phyloP scores from a whole-genome alignment of 2,113 vertebrate genomes.

The Podiceps cristatus region DNA sequence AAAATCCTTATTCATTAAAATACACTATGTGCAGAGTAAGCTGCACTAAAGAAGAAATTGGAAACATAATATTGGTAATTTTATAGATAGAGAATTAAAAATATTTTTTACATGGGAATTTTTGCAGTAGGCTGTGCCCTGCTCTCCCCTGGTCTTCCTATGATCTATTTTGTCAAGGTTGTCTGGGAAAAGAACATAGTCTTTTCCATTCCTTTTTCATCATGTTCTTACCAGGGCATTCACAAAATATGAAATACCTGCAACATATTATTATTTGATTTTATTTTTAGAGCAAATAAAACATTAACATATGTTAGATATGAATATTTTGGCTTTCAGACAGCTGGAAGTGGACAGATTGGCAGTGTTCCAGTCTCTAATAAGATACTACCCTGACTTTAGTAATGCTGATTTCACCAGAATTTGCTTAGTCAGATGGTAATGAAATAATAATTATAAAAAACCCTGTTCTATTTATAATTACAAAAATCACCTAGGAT shows the following conservation, averaged over 20 bases:
- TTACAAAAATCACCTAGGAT: neutral
- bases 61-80: conserved; percentile 23
- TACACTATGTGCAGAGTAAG: neutral
- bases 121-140: neutral
- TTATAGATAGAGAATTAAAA: conserved; percentile 15
- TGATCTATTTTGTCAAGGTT: neutral
- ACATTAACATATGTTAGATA: neutral
- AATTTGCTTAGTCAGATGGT: neutral
- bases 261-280: neutral
- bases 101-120: neutral
- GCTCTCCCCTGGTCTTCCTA: neutral
- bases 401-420: neutral
- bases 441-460: neutral
- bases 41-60: neutral
- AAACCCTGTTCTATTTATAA: neutral
- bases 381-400: neutral
- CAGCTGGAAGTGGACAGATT: neutral
- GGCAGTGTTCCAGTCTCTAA: neutral
- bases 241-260: conserved; percentile 21
- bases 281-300: conserved; percentile 34
- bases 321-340: conserved; percentile 8
- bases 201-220: conserved; percentile 24
- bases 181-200: neutral
- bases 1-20: conserved; percentile 40
- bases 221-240: conserved; percentile 18